Conservation (phyloP, 1,140 invertebrate species). For the Nebria ingens region DNA sequence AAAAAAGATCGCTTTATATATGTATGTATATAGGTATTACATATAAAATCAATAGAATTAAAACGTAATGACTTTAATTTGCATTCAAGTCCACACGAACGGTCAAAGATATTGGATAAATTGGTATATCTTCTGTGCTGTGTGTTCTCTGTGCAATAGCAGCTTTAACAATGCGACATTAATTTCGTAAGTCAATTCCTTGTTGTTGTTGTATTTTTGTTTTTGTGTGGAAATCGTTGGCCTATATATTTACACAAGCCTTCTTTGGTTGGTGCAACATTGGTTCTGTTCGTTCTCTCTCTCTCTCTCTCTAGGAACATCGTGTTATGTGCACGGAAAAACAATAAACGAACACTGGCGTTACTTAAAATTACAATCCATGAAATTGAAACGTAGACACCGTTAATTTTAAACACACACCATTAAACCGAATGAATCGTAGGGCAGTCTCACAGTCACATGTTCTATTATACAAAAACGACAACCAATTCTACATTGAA, state of each 20-base stretch:
- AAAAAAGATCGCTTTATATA: too few relatives aligned
- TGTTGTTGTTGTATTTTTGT: not conserved
- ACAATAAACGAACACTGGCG: not conserved
- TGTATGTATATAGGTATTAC: too few relatives aligned
- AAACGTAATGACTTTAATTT: too few relatives aligned
- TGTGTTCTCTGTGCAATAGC: too few relatives aligned
- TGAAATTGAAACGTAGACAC: constrained; percentile 18
- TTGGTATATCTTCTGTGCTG: too few relatives aligned
- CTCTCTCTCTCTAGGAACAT: too few relatives aligned
- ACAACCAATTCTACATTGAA: too few relatives aligned
- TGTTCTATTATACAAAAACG: too few relatives aligned
- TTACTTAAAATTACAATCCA: constrained; percentile 10
- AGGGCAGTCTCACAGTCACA: too few relatives aligned
- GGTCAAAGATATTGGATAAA: too few relatives aligned
- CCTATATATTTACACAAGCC: not conserved
- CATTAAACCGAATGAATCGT: constrained; percentile 14
- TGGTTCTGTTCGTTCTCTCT: not conserved
- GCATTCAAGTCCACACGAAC: too few relatives aligned
- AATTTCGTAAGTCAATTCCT: not conserved
- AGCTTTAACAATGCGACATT: not conserved
- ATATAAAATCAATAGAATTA: too few relatives aligned
- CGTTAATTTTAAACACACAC: constrained; percentile 19
- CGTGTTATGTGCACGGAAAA: constrained; percentile 3
- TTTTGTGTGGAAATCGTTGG: not conserved
- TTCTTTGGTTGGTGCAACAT: not conserved